Evolutionary conservation across 2,888 invertebrate species (phyloP).

Genomic region (Eupithecia dodoneata): DNA sequence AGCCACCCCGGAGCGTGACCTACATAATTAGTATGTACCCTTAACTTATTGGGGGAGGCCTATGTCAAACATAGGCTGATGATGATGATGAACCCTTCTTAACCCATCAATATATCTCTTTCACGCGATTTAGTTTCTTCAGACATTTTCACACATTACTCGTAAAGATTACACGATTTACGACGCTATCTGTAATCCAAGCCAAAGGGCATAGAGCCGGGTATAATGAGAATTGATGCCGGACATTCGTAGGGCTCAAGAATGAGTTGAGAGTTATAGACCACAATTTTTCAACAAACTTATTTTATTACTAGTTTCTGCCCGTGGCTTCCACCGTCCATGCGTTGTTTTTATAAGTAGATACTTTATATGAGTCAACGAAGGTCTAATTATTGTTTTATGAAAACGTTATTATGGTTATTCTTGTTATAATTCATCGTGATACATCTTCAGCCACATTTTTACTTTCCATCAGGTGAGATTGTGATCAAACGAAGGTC

Average conservation of each 20-base stretch:
- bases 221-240: conserved; percentile 36
- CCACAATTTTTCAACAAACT: conserved; percentile 26
- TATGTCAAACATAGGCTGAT: too few relatives aligned
- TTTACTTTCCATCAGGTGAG: too few relatives aligned
- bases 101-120: background rate
- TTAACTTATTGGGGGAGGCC: too few relatives aligned
- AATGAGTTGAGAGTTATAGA: conserved; percentile 24
- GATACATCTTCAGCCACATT: too few relatives aligned
- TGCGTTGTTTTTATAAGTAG: background rate
- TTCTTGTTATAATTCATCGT: too few relatives aligned
- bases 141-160: conserved; percentile 14
- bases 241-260: conserved; percentile 33
- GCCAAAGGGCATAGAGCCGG: conserved; percentile 28
- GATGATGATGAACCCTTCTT: too few relatives aligned
- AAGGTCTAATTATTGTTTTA: too few relatives aligned
- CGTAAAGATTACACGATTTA: conserved; percentile 30
- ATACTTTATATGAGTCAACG: too few relatives aligned
- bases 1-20: too few relatives aligned
- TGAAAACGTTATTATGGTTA: too few relatives aligned
- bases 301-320: conserved; percentile 12
- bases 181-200: conserved; percentile 31
- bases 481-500: too few relatives aligned
- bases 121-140: conserved; percentile 23
- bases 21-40: too few relatives aligned
- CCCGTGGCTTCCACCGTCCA: background rate